A percentile compares a stretch with the other conserved stretches of the same genome.
These are phyloP conservation scores for Brevimyrus niger DNA, from an alignment of 2,113 vertebrate genomes.

Conservation along the genomic window DNA sequence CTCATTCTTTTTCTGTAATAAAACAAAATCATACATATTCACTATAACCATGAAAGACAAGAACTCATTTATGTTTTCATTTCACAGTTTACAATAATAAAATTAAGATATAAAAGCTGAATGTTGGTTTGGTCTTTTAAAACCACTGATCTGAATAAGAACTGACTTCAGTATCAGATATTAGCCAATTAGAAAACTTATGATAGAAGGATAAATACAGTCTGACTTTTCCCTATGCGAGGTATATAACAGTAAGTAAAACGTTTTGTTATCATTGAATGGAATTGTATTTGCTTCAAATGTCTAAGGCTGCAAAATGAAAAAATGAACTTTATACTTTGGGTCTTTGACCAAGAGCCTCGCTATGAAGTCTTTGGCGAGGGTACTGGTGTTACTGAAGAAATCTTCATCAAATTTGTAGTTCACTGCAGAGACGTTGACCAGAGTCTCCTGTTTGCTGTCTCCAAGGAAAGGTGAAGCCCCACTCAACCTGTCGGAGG, in stretches of 20 bases:
- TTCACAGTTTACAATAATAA: neutral
- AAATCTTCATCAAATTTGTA: constrained; percentile 95
- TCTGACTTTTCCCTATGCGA: neutral
- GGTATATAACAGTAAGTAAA: neutral
- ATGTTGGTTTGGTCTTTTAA: neutral
- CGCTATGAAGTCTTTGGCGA: constrained; percentile 95
- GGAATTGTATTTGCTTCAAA: neutral
- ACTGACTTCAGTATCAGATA: neutral
- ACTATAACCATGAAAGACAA: neutral
- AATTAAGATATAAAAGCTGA: neutral
- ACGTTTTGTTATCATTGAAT: neutral
- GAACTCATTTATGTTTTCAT: neutral
- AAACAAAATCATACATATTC: constrained; percentile 9
- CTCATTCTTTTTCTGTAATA: constrained; percentile 87
- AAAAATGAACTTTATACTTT: constrained; percentile 66
- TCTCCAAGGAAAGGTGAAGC: constrained; percentile 95
- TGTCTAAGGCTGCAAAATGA: neutral
- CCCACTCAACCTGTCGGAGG: constrained; percentile 74
- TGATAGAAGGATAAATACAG: neutral
- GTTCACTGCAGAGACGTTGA: constrained; percentile 93
- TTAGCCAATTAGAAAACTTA: neutral
- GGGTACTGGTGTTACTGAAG: constrained; percentile 83
- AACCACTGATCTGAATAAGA: neutral
- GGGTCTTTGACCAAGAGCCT: constrained; percentile 92
- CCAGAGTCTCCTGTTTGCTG: constrained; percentile 92